Conservation (phyloP, 1,140 invertebrate species). For the Brachionus koreanus region DNA sequence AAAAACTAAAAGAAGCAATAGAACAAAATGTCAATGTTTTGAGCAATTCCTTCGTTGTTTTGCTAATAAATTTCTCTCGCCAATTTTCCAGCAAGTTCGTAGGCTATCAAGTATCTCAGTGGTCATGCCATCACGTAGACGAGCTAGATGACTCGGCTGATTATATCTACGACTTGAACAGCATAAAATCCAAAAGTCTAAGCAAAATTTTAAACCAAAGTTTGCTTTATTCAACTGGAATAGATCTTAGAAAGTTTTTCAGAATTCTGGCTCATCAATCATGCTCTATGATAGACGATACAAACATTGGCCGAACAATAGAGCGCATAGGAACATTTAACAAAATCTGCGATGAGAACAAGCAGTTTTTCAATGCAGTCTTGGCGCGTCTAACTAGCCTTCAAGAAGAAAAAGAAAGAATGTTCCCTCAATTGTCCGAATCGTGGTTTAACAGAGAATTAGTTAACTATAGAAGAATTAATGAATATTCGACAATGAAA, state of each 20-base stretch:
- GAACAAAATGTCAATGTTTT: neutral
- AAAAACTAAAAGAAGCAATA: neutral
- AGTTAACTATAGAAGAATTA: neutral
- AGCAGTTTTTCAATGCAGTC: neutral
- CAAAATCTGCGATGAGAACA: neutral
- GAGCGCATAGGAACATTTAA: conserved; percentile 13
- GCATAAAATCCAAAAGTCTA: neutral
- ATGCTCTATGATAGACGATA: conserved; percentile 34
- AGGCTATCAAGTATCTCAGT: conserved; percentile 48
- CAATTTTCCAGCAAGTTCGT: conserved; percentile 50
- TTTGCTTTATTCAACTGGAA: neutral
- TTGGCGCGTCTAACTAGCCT: neutral
- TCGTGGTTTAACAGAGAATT: neutral
- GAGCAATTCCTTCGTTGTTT: conserved; percentile 47
- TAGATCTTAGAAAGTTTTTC: neutral
- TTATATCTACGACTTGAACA: neutral
- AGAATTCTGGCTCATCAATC: neutral
- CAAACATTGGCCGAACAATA: conserved; percentile 21
- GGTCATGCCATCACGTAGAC: conserved; percentile 30
- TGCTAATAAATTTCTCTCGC: conserved; percentile 51
- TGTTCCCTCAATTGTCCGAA: neutral
- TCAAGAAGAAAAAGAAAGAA: conserved; percentile 21
- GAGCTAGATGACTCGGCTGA: conserved; percentile 2
- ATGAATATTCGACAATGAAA: conserved; percentile 3
- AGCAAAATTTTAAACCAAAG: conserved; percentile 8